A percentile compares a stretch with the other conserved stretches of the same genome.
Conservation (phyloP, 2,797 vertebrate genomes). For the Pristis pectinata region DNA sequence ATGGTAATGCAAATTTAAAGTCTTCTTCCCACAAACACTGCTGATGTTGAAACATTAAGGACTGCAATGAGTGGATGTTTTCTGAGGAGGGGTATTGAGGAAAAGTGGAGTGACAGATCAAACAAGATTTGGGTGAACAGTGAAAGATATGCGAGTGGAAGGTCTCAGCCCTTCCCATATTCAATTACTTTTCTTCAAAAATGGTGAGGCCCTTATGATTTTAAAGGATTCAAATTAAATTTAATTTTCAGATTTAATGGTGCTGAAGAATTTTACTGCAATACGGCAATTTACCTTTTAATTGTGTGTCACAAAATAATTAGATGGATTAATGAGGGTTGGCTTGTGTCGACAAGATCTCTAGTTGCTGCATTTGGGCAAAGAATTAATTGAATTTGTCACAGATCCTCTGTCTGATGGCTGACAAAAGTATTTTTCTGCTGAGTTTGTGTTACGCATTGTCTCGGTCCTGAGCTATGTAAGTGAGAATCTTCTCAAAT, state of each 20-base stretch:
- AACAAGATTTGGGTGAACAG: neutral
- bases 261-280: constrained; percentile 1
- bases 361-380: neutral
- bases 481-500: neutral
- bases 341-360: constrained; percentile 9
- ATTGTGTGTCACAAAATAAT: constrained; percentile 36
- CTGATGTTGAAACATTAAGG: neutral
- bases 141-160: neutral
- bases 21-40: too few relatives aligned
- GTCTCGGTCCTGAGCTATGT: neutral
- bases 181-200: neutral
- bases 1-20: too few relatives aligned
- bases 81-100: neutral
- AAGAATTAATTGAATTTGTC: constrained; percentile 27
- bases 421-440: constrained; percentile 23
- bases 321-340: constrained; percentile 30
- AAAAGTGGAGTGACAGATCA: neutral
- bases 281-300: constrained; percentile 28
- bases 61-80: neutral
- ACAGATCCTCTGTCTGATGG: constrained; percentile 14
- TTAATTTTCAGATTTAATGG: constrained; percentile 26
- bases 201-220: neutral
- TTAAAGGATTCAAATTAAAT: neutral
- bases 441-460: neutral
- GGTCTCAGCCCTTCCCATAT: neutral